Evolutionary conservation across 2,888 invertebrate genomes (phyloP).

Genomic region (Drosophila fulvimacula): DNA sequence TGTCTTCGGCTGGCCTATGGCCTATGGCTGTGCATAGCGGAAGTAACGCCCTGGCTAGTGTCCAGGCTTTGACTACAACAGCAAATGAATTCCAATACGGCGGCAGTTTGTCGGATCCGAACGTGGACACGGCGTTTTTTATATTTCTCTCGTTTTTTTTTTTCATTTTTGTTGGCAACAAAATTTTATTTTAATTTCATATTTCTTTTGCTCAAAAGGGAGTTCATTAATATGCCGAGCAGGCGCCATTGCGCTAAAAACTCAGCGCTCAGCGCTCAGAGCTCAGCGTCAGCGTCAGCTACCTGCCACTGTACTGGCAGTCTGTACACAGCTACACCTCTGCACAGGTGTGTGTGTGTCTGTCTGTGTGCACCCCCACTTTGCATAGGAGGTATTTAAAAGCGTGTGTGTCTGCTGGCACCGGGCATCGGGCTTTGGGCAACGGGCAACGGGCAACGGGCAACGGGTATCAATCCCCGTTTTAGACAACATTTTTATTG

Average conservation of each 20-base stretch:
- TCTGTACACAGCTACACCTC: constrained; percentile 30
- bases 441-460: constrained; percentile 48
- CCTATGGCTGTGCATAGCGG: constrained; percentile 36
- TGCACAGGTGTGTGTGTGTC: constrained; percentile 4
- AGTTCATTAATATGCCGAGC: constrained; percentile 77
- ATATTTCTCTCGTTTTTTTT: constrained; percentile 47
- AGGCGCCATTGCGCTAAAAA: constrained; percentile 73
- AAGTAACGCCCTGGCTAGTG: constrained; percentile 48
- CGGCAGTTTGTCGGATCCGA: constrained; percentile 23
- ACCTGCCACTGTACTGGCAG: constrained; percentile 63
- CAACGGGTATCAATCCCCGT: constrained; percentile 78
- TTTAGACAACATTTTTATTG: constrained; percentile 65
- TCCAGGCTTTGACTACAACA: constrained; percentile 22
- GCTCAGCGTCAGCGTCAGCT: constrained; percentile 53
- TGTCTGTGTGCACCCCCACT: constrained; percentile 67
- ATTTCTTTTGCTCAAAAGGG: constrained; percentile 70
- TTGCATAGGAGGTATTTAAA: constrained; percentile 48
- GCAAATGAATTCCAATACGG: constrained; percentile 47
- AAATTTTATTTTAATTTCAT: constrained; percentile 77
- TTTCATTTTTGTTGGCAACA: constrained; percentile 49
- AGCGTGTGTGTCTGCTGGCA: constrained; percentile 32
- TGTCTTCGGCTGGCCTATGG: constrained; percentile 1
- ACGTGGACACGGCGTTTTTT: constrained; percentile 70
- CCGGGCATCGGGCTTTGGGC: constrained; percentile 59
- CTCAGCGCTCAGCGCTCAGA: constrained; percentile 15